phyloP scores from a whole-genome alignment of 2,113 vertebrate genomes.

The Anthoscopus minutus region DNA sequence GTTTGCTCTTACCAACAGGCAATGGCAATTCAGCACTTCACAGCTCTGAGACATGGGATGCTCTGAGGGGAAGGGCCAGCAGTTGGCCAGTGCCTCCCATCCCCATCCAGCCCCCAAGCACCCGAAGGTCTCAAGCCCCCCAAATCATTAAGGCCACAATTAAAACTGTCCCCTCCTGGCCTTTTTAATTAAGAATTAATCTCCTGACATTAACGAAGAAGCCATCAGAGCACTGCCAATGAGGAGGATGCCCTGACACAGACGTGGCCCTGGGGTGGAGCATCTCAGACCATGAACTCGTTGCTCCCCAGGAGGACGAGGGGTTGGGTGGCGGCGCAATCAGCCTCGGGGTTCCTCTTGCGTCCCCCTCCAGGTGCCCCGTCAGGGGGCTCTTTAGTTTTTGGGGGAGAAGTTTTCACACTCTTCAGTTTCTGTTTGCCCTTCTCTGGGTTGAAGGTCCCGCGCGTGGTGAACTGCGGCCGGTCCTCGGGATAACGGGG shows the following conservation, averaged over 20 bases:
- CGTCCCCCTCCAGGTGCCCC: slow-evolving; percentile 49
- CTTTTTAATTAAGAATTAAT: not conserved
- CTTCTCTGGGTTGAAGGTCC: slow-evolving; percentile 91
- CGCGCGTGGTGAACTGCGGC: slow-evolving; percentile 86
- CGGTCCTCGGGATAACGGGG: slow-evolving; percentile 64
- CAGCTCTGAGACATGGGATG: not conserved
- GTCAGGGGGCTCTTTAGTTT: slow-evolving; percentile 79
- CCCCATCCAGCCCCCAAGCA: rapidly evolving
- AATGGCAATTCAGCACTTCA: not conserved
- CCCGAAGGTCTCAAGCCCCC: not conserved
- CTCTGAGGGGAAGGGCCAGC: not conserved
- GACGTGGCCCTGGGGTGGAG: rapidly evolving
- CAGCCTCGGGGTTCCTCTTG: slow-evolving; percentile 73
- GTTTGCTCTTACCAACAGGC: not conserved
- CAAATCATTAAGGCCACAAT: slow-evolving; percentile 60
- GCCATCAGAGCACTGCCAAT: not conserved
- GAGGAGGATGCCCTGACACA: rapidly evolving
- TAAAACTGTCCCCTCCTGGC: not conserved
- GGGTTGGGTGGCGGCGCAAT: slow-evolving; percentile 74
- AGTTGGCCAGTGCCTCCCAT: not conserved
- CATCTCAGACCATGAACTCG: slow-evolving; percentile 94
- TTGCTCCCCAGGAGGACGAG: slow-evolving; percentile 85
- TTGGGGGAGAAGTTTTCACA: slow-evolving; percentile 77
- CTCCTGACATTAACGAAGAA: not conserved
- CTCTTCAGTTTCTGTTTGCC: slow-evolving; percentile 91